Evolutionary conservation across 2,888 invertebrate genomes (phyloP).

Genomic region (Zhengitettix transpicula): DNA sequence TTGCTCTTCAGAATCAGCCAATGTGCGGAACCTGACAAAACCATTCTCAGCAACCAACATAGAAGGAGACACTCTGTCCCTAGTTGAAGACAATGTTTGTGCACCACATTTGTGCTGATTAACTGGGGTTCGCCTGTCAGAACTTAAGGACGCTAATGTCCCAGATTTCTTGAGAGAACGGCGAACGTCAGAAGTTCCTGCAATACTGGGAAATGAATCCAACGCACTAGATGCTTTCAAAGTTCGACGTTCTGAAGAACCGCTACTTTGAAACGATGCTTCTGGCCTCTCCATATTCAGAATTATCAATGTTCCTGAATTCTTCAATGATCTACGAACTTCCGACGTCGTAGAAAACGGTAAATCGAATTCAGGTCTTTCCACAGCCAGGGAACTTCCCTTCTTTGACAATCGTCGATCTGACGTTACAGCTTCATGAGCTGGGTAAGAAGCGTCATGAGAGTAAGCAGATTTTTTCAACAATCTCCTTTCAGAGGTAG

Average conservation of each 20-base stretch:
- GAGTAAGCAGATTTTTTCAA: slow-evolving; percentile 9
- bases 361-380: slow-evolving; percentile 30
- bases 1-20: slow-evolving; percentile 30
- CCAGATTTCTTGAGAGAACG: slow-evolving; percentile 8
- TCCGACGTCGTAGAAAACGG: slow-evolving; percentile 19
- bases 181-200: slow-evolving; percentile 1
- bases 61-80: slow-evolving; percentile 26
- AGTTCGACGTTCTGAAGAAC: slow-evolving; percentile 21
- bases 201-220: neutral
- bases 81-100: slow-evolving; percentile 8
- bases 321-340: slow-evolving; percentile 31
- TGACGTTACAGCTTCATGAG: slow-evolving; percentile 1
- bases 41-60: slow-evolving; percentile 86
- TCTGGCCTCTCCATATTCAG: slow-evolving; percentile 21
- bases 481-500: slow-evolving; percentile 10
- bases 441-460: slow-evolving; percentile 5
- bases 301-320: slow-evolving; percentile 37
- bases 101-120: slow-evolving; percentile 7
- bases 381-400: slow-evolving; percentile 6
- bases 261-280: slow-evolving; percentile 33
- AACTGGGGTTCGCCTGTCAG: slow-evolving; percentile 4
- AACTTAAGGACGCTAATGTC: slow-evolving; percentile 6
- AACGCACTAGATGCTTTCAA: slow-evolving; percentile 12
- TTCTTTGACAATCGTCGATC: slow-evolving; percentile 7
- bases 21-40: slow-evolving; percentile 66